Evolutionary conservation across 92 coral and sea anemone species (phyloP), one percentile per base, ranked within the genome.

Genomic region (Porites lobata): DNA sequence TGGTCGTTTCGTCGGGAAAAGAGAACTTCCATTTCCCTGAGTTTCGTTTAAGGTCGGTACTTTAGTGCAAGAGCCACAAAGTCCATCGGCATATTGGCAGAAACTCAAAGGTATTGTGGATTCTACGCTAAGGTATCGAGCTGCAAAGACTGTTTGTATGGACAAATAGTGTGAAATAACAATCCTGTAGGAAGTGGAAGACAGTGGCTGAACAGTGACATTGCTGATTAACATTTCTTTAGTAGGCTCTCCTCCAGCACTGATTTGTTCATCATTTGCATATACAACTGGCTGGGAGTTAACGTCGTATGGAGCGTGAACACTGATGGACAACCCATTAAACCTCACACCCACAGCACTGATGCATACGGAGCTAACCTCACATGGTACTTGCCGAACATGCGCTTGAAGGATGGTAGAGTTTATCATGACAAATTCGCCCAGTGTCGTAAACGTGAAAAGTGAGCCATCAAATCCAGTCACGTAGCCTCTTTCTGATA

Each of bases 301-400:
- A 81, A 69, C 78, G 52, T 78, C 93, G 68, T 97, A 97, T 20
- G 99, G 98, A 14, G 99, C 99, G 32, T 97, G 99, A 56, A 97
- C 86, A 74, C 98, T 95, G 52, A 97, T 59, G 56, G 89, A 88
- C 5, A 94, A 22, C 18, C 78, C 93, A 47, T 74, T 61, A 52
- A 91, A 85, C 29, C 70, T 82, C 78, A 97, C 84, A 29, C 96
- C 95, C 15, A 95, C 65, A 1, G 98, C 98, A 76, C 94, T 97
- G 7, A 97, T 62, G 72, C 99, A 97, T 15, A 97, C 89, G 19
- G 98, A 88, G 66, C 94, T 89, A 9, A 2, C 56, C 51, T 85
- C 88, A 69, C 99, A 97, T 9, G 96, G 96, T 10, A 97, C 93
- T 77, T 97, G 99, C 18, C 99, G 97, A 47, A 92, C 94, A 71